Evolutionary conservation across 1,140 invertebrate genomes (phyloP), one percentile per base, ranked within the genome.

Genomic region (Achatina immaculata): DNA sequence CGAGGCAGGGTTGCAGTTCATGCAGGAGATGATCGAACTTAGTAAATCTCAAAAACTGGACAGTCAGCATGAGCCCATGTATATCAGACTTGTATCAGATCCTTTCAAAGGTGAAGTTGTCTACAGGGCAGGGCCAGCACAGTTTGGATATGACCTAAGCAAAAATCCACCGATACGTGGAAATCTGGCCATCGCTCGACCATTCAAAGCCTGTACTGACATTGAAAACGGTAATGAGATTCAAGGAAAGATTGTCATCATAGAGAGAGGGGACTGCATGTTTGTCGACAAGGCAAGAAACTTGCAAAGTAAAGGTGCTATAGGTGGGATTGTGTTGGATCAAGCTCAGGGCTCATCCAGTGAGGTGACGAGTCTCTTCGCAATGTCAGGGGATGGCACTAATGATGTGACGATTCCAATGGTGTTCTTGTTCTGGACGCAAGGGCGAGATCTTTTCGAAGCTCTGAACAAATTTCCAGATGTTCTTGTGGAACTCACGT

Each of bases 21-120:
- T 99, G 96, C 95, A 98, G 87, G 98, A 99, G 92, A 98, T 99
- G 96, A 94, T 97, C 14, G 96, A 98, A 91, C 91, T 97, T 65
- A 96, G 96, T 45, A 95, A 95, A 88, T 91, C 93, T 80, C 94
- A 95, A 38, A 82, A 87, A 62, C 83, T 84, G 34, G 87, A 88
- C 55, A 79, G 88, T 72, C 88, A 89, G 62, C 88, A 90, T 82
- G 90, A 91, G 28, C 90, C 90, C 1, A 86, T 89, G 83, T 83
- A 86, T 36, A 85, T 91, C 24, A 87, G 90, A 76, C 72, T 90
- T 19, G 62, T 83, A 24, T 81, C 87, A 0, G 68, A 83, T 14
- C 84, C 86, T 11, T 85, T 83, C 65, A 79, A 81, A 66, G 89
- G 89, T 42, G 77, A 78, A 2, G 71, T 94, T 71, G 89, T 90